Conservation (phyloP, 2,888 invertebrate genomes). For the Drosophila demipolita region DNA sequence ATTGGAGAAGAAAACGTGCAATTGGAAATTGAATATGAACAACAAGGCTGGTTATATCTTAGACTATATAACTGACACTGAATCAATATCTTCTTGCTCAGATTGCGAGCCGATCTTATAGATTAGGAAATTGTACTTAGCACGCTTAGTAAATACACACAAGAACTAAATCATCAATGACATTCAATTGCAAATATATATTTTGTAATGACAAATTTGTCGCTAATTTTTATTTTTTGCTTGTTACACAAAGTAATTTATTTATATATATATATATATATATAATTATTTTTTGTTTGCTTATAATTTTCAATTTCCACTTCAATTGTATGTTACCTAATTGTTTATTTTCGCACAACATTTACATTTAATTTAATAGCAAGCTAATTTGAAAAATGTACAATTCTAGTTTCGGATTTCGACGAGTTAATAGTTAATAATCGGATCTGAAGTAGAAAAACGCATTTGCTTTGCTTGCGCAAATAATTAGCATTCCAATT, state of each 20-base stretch:
- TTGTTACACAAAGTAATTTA: constrained; percentile 26
- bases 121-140: constrained; percentile 26
- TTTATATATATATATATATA: constrained; percentile 9
- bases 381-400: constrained; percentile 63
- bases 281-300: background rate
- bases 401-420: constrained; percentile 55
- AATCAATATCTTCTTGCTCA: constrained; percentile 11
- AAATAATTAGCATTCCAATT: constrained; percentile 12
- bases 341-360: constrained; percentile 55
- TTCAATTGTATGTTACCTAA: constrained; percentile 38
- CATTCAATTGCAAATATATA: constrained; percentile 15
- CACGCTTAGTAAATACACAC: constrained; percentile 37
- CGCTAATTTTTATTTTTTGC: constrained; percentile 18
- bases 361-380: constrained; percentile 55
- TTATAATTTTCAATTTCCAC: constrained; percentile 1
- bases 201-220: constrained; percentile 28
- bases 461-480: constrained; percentile 26
- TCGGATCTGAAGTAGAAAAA: constrained; percentile 54
- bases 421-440: constrained; percentile 8
- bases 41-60: constrained; percentile 28
- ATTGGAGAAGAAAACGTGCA: constrained; percentile 35
- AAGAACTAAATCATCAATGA: constrained; percentile 41
- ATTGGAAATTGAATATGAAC: constrained; percentile 20
- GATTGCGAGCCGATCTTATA: constrained; percentile 16
- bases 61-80: constrained; percentile 27